Evolutionary conservation across 2,888 invertebrate genomes (phyloP).

Genomic region (Xanthia icteritia): DNA sequence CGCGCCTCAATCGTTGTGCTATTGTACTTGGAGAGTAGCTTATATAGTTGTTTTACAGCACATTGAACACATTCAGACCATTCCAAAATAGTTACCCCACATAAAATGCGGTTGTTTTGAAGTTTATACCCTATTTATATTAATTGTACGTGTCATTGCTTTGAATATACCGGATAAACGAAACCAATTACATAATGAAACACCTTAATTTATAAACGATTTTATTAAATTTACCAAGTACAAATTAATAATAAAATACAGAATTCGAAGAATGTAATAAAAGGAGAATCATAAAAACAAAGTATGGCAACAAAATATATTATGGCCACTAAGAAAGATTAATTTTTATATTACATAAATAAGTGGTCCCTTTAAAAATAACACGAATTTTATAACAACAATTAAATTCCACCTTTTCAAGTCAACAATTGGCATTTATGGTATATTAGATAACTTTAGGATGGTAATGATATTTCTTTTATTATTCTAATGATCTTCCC

Average conservation of each 20-base stretch:
- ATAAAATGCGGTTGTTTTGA: too few relatives aligned
- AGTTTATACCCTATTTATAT: too few relatives aligned
- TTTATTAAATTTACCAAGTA: constrained; percentile 74
- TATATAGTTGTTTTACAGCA: neutral
- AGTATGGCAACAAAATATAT: constrained; percentile 77
- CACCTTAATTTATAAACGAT: constrained; percentile 66
- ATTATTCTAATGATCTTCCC: constrained; percentile 23
- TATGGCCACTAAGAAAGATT: constrained; percentile 73
- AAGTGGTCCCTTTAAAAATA: constrained; percentile 78
- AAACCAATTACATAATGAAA: constrained; percentile 33
- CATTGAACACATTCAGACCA: neutral
- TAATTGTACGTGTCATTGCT: too few relatives aligned
- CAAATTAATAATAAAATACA: constrained; percentile 62
- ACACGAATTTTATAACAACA: constrained; percentile 63
- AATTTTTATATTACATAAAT: constrained; percentile 61
- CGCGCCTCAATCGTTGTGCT: neutral
- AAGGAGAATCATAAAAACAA: constrained; percentile 66
- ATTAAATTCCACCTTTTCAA: constrained; percentile 53
- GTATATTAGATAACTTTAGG: constrained; percentile 22
- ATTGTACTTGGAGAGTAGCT: neutral
- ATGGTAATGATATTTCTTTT: constrained; percentile 21
- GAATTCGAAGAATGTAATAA: constrained; percentile 66
- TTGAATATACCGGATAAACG: neutral
- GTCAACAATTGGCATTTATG: constrained; percentile 56
- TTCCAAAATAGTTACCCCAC: too few relatives aligned